Conservation (phyloP, 2,113 vertebrate genomes). For the Phylloscopus whistleri region DNA sequence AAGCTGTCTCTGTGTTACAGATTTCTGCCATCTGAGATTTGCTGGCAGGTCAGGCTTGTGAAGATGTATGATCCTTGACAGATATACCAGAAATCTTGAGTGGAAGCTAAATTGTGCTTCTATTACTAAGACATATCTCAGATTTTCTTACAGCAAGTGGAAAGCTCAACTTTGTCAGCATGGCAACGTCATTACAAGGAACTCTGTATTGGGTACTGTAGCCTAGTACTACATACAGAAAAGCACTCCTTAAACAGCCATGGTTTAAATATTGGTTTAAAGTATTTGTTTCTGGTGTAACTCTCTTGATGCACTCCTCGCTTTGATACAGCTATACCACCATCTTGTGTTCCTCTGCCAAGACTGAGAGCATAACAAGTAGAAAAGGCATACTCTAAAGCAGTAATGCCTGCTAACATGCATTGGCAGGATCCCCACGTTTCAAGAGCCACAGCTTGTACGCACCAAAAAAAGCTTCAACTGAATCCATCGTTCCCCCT, state of each 20-base stretch:
- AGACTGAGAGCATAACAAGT: not conserved
- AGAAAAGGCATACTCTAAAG: not conserved
- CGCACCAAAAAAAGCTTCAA: not conserved
- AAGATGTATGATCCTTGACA: not conserved
- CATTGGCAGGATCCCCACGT: not conserved
- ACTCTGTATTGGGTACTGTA: not conserved
- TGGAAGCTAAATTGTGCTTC: not conserved
- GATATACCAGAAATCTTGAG: not conserved
- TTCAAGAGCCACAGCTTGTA: not conserved
- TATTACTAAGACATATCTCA: not conserved
- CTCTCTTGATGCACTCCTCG: not conserved
- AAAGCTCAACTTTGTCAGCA: not conserved
- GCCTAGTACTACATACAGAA: not conserved
- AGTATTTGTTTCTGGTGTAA: not conserved
- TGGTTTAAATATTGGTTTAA: not conserved
- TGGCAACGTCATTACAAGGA: not conserved
- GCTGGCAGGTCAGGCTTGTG: not conserved
- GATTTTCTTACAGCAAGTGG: not conserved
- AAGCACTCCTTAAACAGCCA: not conserved
- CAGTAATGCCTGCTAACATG: not conserved
- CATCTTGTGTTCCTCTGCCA: not conserved
- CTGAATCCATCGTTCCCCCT: not conserved
- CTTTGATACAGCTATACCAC: not conserved
- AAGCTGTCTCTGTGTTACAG: not conserved
- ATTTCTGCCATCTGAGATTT: slow-evolving; percentile 10